Evolutionary conservation across 2,888 invertebrate genomes (phyloP), one percentile per base, ranked within the genome.

Genomic region (Ecliptopera silaceata): DNA sequence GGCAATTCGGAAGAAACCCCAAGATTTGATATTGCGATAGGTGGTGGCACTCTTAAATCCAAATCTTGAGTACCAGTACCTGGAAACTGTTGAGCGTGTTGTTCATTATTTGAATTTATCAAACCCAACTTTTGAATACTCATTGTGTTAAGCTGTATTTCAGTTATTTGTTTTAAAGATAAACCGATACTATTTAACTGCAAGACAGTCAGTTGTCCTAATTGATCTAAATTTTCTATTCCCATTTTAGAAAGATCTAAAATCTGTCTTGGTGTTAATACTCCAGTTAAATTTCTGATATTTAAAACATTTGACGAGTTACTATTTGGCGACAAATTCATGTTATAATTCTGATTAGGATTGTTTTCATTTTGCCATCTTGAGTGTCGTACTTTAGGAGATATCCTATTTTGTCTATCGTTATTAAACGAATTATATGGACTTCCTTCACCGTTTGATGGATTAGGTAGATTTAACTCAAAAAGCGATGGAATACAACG

Each of bases 91-190:
- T 77, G 80, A 3, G 75, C 59, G 51, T 70, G 69, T 65, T 79
- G 77, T 63, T 87, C 80, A 68, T 75, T 72, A 61, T 78, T 76
- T 15, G 76, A 51, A 66, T 79, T 89, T 58, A 91, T 91, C 57
- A 92, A 80, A 50, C 92, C 92, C 69, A 92, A 75, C 69, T 92
- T 92, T 72, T 92, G 92, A 72, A 93, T 93, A 67, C 89, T 92
- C 82, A 92, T 89, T 6, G 93, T 93, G 77, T 93, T 94, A 53
- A 93, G 77, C 71, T 94, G 94, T 64, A 94, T 93, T 74, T 93
- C 93, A 29, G 92, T 92, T 47, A 94, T 93, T 79, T 94, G 93
- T 68, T 88, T 86, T 53, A 93, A 78, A 3, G 93, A 93, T 48
- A 94, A 82, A 11, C 94, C 94, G 66, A 93, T 91, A 70, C 91